A percentile compares a stretch with the other conserved stretches of the same genome.
These are phyloP conservation scores for Nannoperca australis DNA, from an alignment of 2,797 vertebrate genomes.

Conservation along the genomic window DNA sequence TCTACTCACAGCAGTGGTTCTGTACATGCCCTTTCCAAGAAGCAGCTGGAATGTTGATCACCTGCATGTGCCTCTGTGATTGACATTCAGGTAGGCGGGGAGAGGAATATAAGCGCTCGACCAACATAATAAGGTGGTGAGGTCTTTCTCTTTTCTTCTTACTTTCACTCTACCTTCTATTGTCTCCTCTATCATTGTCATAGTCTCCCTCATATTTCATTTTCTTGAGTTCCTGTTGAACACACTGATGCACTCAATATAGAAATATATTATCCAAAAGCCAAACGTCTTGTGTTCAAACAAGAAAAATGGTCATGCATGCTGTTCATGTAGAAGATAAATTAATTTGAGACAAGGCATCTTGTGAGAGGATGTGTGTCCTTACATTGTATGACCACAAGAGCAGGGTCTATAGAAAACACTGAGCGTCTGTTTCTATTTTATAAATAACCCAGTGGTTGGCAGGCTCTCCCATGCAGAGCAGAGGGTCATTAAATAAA, in stretches of 20 bases:
- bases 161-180: neutral
- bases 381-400: constrained; percentile 4
- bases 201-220: neutral
- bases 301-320: neutral
- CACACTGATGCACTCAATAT: neutral
- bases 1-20: constrained; percentile 23
- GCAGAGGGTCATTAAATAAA: constrained; percentile 33
- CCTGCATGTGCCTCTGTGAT: constrained; percentile 38
- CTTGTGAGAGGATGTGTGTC: neutral
- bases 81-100: constrained; percentile 41
- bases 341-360: neutral
- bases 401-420: constrained; percentile 9
- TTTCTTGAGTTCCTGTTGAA: neutral
- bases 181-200: neutral
- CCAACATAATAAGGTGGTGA: constrained; percentile 21
- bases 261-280: neutral
- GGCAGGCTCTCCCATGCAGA: constrained; percentile 32
- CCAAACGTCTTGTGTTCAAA: neutral
- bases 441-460: constrained; percentile 18
- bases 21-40: constrained; percentile 49
- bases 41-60: constrained; percentile 55
- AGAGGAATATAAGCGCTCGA: constrained; percentile 18
- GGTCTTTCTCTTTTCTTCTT: neutral
- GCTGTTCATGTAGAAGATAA: neutral
- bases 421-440: constrained; percentile 8